Base-by-base conservation (phyloP, 2,888 invertebrate species). In the Acanthacorydalis orientalis region DNA sequence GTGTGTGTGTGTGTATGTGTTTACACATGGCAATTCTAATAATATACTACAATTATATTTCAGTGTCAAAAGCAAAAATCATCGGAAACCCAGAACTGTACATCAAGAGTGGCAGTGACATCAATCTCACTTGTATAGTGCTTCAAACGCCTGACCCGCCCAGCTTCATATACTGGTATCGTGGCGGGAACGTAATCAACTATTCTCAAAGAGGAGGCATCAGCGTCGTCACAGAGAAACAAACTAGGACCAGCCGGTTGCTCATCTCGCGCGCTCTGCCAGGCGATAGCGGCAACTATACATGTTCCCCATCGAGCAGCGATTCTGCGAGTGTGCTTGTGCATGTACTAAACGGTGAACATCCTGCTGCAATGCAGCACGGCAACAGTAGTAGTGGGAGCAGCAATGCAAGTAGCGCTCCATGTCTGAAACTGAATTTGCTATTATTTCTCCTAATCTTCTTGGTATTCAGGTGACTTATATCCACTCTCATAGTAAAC, bases 21-120 rank as follows among this genome's bases (percentile, higher is more conserved):
- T 49, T 48, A 43, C 48, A 46, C 42, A 49, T 50, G 37, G 44
- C 48, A 40, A 48, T 37, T 37, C 7, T 12, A 37, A n/a, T 37
- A 37, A 37, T 12, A 37, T 8, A 37, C 50, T 50, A 48, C 41
- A 44, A 41, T 50, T 42, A 48, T 56, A 47, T 70, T 70, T 44
- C 76, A 90, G 90, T 89, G 63, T 88, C 89, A 57, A 84, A 84
- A 66, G 89, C 90, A 55, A 84, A 85, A 72, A 90, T 90, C 62
- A 72, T 84, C 62, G 84, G 87, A 41, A 87, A 85, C 60, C 77
- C 83, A 33, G 89, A 89, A 69, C 71, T 88, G 63, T 86, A 83
- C 70, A 85, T 90, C 64, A 82, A 86, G 64, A 86, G 85, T 60
- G 89, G 89, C 57, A 88, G 86, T 61, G 88, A 89, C 74, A 88